Conservation (phyloP, 1,140 invertebrate species). For the Zaprionus vittiger region DNA sequence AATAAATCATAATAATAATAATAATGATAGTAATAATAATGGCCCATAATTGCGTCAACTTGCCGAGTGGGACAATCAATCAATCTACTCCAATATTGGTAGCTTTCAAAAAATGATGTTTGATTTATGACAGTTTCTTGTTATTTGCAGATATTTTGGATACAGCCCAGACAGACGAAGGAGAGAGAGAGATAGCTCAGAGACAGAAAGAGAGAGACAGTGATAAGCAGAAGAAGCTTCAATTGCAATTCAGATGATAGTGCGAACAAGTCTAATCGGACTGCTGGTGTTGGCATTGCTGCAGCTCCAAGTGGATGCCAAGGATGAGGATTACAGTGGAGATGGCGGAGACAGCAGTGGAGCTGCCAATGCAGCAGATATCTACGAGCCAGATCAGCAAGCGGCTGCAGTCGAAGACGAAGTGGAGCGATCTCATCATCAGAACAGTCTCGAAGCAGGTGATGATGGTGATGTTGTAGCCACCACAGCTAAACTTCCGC, state of each 20-base stretch:
- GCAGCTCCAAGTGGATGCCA: slow-evolving; percentile 14
- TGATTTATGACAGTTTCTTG: slow-evolving; percentile 41
- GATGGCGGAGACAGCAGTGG: slow-evolving; percentile 14
- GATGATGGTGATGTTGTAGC: background rate
- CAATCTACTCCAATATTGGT: slow-evolving; percentile 36
- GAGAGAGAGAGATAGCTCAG: background rate
- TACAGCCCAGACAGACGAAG: slow-evolving; percentile 22
- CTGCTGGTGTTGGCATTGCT: slow-evolving; percentile 48
- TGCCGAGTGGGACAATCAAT: slow-evolving; percentile 57
- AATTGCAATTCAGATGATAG: slow-evolving; percentile 53
- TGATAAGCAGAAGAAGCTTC: background rate
- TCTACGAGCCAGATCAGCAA: slow-evolving; percentile 65
- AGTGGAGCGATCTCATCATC: slow-evolving; percentile 22
- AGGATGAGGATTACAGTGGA: slow-evolving; percentile 51
- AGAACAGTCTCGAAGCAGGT: slow-evolving; percentile 54
- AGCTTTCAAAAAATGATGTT: slow-evolving; percentile 58
- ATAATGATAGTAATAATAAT: slow-evolving; percentile 62
- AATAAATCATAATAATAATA: slow-evolving; percentile 39
- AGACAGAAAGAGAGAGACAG: background rate
- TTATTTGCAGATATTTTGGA: slow-evolving; percentile 54
- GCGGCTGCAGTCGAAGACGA: slow-evolving; percentile 53
- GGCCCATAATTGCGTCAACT: slow-evolving; percentile 71
- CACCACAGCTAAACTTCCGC: slow-evolving; percentile 31
- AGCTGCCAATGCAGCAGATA: slow-evolving; percentile 47
- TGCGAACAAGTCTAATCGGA: slow-evolving; percentile 51